Percentiles rank a stretch among this genome's conserved stretches.
These are phyloP conservation scores for Hydrolagus affinis DNA, from an alignment of 2,113 vertebrate species.

Conservation along the genomic window DNA sequence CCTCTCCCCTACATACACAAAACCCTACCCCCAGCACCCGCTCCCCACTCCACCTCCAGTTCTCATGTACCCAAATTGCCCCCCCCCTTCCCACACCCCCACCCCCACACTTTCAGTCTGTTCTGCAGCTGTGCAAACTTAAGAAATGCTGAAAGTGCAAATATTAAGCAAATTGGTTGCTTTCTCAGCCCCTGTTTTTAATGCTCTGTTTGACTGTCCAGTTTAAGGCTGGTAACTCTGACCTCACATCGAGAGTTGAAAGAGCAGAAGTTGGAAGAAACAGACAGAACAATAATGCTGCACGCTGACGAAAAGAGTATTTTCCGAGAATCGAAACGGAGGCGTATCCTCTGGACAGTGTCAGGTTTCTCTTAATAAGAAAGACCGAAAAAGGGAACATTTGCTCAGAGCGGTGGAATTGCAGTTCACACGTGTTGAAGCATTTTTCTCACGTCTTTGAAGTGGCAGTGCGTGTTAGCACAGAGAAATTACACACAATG, in stretches of 20 bases:
- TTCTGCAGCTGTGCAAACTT: too few species aligned
- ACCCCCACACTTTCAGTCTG: too few species aligned
- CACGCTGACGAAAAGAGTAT: too few species aligned
- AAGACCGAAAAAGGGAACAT: neutral
- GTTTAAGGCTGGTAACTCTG: neutral
- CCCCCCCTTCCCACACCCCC: too few species aligned
- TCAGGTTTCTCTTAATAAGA: neutral
- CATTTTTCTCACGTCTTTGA: neutral
- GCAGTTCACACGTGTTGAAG: neutral
- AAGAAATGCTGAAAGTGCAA: neutral
- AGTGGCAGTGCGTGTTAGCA: neutral
- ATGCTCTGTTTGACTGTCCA: too few species aligned
- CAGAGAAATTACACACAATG: neutral
- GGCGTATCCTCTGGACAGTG: too few species aligned
- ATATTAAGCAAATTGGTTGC: neutral
- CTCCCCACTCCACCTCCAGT: too few species aligned
- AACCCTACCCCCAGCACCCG: too few species aligned
- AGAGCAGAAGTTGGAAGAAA: slow-evolving; percentile 1
- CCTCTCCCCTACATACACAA: too few species aligned
- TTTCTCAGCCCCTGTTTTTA: neutral
- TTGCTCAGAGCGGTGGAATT: neutral
- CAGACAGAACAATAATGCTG: neutral
- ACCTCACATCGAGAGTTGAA: neutral
- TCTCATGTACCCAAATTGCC: too few species aligned
- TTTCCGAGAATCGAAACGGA: too few species aligned